Base-by-base conservation (phyloP, 1,140 invertebrate genomes). In the Micrasema longulum region DNA sequence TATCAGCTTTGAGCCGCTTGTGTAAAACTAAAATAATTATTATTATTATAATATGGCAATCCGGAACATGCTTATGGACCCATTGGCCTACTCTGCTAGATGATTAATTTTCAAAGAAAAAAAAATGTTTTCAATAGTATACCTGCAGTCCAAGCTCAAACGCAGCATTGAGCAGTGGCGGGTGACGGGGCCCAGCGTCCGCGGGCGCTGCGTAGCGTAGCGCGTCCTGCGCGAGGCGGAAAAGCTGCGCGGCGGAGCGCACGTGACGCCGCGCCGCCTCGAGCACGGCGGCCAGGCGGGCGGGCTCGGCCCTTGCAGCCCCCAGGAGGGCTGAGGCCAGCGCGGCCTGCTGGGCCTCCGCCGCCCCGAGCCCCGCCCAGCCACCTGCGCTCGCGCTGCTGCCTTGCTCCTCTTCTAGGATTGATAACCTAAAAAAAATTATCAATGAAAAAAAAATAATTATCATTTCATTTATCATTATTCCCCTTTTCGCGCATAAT, bases 181-280 rank as follows among this genome's bases (percentile, higher is more conserved):
- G 87, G 81, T 92, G 91, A 78, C 91, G 87, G 9, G 90, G 83
- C 43, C 89, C 89, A 79, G 91, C 90, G 74, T 91, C 87, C 10
- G 60, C 41, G 12, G 92, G 92, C 31, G 92, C 91, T 48, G 92
- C 92, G 79, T 93, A 92, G 23, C 92, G 88, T 82, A 94, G 91
- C 22, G 92, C 91, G 83, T 95, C 93, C 81, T 94, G 92, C 55
- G 93, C 93, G 26, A 95, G 83, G 75, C 93, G 92, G 83, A 94
- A 95, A 72, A 95, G 85, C 82, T 94, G 93, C 12, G 92, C 91
- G 2, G 92, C 92, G 79, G 90, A 92, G 76, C 94, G 92, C 72
- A 95, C 93, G 83, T 94, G 92, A 43, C 89, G 84, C 79, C 93
- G 91, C 12, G 92, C 90, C 47, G 92, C 91, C 77, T 92, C 92